Percentiles rank a stretch among this genome's conserved stretches.
Evolutionary conservation across 2,888 invertebrate genomes (phyloP).

Genomic region (Fabriciana adippe): DNA sequence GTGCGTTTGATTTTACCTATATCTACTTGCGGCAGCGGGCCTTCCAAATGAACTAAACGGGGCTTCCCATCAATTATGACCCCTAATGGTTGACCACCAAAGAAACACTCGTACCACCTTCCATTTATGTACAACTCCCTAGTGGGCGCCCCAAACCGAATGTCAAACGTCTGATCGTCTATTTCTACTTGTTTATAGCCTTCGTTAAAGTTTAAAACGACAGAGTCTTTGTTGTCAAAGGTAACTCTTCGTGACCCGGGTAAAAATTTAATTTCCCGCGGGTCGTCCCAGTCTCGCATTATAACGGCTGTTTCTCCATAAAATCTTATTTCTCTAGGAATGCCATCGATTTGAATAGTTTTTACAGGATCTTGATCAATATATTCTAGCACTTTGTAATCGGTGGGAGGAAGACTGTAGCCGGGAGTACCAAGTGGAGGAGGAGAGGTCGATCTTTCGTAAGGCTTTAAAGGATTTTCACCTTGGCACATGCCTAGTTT

Average conservation of each 20-base stretch:
- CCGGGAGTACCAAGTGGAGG: slow-evolving; percentile 71
- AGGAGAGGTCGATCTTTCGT: slow-evolving; percentile 60
- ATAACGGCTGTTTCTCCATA: slow-evolving; percentile 93
- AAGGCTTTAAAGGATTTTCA: slow-evolving; percentile 62
- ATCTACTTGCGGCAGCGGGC: slow-evolving; percentile 96
- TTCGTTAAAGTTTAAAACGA: slow-evolving; percentile 85
- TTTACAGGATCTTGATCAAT: slow-evolving; percentile 86
- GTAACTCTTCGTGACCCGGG: slow-evolving; percentile 88
- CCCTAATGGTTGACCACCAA: slow-evolving; percentile 92
- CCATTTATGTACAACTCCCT: slow-evolving; percentile 95
- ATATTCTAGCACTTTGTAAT: slow-evolving; percentile 67
- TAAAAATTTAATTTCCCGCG: slow-evolving; percentile 92
- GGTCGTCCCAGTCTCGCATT: slow-evolving; percentile 93
- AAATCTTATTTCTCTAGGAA: slow-evolving; percentile 91
- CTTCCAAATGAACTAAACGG: slow-evolving; percentile 91
- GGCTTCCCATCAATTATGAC: slow-evolving; percentile 90
- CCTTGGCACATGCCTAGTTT: slow-evolving; percentile 66
- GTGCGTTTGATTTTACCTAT: slow-evolving; percentile 90
- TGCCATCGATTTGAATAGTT: slow-evolving; percentile 91
- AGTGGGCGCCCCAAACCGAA: slow-evolving; percentile 95
- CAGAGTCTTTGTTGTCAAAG: slow-evolving; percentile 89
- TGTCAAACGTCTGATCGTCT: slow-evolving; percentile 87
- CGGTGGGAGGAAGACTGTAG: slow-evolving; percentile 63
- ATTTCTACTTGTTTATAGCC: slow-evolving; percentile 88
- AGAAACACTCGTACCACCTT: slow-evolving; percentile 94